A percentile compares a stretch with the other conserved stretches of the same genome.
Conservation (phyloP, 2,113 vertebrate genomes). For the Halcyon malimbica region DNA sequence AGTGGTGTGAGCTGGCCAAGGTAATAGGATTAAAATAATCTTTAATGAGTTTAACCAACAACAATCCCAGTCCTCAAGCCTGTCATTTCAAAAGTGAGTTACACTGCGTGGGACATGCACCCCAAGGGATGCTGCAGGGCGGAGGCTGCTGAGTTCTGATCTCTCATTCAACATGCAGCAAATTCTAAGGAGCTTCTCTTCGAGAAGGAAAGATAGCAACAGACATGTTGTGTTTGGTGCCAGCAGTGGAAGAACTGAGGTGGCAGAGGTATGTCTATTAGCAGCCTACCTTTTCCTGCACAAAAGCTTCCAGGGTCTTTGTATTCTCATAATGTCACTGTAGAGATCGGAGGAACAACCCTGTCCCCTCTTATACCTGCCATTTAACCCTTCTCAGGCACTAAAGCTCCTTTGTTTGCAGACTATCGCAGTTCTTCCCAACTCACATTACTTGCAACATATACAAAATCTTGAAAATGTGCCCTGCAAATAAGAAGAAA, state of each 20-base stretch:
- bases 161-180: neutral
- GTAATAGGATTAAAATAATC: neutral
- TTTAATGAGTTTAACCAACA: neutral
- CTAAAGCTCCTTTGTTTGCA: neutral
- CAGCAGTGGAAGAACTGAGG: neutral
- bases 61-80: neutral
- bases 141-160: neutral
- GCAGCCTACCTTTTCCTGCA: neutral
- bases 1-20: neutral
- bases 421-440: neutral
- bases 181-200: neutral
- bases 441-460: neutral
- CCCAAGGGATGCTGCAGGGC: neutral
- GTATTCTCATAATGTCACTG: neutral
- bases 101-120: fast-evolving
- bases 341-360: neutral
- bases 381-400: neutral
- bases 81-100: neutral
- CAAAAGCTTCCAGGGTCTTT: neutral
- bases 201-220: neutral
- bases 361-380: neutral
- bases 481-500: neutral
- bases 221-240: neutral
- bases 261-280: neutral
- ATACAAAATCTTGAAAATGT: neutral